Percentiles rank a stretch among this genome's conserved stretches.
phyloP scores from a whole-genome alignment of 2,113 vertebrate genomes.

The Xenopus borealis region DNA sequence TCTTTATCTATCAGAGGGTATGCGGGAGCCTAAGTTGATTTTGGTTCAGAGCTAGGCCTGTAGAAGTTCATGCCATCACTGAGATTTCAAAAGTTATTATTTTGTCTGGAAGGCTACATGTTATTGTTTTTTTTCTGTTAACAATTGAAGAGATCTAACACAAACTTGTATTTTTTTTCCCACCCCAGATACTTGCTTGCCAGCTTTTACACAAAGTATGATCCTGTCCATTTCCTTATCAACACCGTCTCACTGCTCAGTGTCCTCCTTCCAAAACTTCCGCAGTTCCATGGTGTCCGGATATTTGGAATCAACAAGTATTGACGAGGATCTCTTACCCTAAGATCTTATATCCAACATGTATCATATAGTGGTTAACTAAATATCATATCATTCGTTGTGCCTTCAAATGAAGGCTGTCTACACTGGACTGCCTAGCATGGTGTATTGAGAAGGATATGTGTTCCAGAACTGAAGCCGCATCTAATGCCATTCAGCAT shows the following conservation, averaged over 20 bases:
- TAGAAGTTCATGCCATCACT: too few species aligned
- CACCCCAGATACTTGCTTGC: slow-evolving; percentile 81
- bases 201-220: slow-evolving; percentile 95
- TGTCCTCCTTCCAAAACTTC: slow-evolving; percentile 87
- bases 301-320: slow-evolving; percentile 94
- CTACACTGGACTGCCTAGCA: not conserved
- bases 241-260: slow-evolving; percentile 86
- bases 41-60: too few species aligned
- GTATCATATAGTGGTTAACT: not conserved
- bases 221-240: slow-evolving; percentile 81
- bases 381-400: not conserved
- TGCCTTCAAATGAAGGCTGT: not conserved
- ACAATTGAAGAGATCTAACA: too few species aligned
- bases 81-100: too few species aligned
- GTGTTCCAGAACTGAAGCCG: not conserved
- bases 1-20: too few species aligned
- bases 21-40: too few species aligned
- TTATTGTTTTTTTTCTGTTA: too few species aligned
- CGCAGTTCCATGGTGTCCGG: slow-evolving; percentile 89
- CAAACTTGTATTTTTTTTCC: slow-evolving; percentile 8
- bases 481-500: not conserved
- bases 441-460: not conserved
- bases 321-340: slow-evolving; percentile 55
- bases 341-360: not conserved
- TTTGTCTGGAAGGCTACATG: too few species aligned